Percentiles rank a stretch among this genome's conserved stretches.
Conservation (phyloP, 2,113 vertebrate species). For the Chamaea fasciata region DNA sequence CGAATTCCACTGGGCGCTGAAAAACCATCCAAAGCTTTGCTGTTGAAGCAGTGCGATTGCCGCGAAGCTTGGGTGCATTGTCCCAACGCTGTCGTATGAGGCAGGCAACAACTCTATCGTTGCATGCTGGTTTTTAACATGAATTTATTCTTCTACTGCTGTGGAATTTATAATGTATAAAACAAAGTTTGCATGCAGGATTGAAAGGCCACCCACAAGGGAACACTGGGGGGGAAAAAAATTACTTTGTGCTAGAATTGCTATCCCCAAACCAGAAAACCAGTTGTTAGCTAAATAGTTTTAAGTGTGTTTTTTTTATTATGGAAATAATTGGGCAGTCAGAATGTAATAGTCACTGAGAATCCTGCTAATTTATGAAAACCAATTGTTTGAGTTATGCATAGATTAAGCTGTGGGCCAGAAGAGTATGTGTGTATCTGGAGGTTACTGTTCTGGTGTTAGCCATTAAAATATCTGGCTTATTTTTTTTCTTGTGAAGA, state of each 20-base stretch:
- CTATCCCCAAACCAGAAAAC: neutral
- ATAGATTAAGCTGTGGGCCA: neutral
- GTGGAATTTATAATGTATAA: neutral
- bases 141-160: neutral
- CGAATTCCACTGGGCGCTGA: fast-evolving
- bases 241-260: neutral
- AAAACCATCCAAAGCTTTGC: neutral
- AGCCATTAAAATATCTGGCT: neutral
- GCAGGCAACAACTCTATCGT: neutral
- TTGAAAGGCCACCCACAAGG: neutral
- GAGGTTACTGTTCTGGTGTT: neutral
- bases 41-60: neutral
- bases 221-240: neutral
- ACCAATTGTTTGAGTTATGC: neutral
- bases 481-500: neutral
- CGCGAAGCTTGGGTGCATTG: neutral
- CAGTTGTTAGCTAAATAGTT: neutral
- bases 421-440: neutral
- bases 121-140: neutral
- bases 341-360: neutral
- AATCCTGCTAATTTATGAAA: neutral
- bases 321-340: neutral
- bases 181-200: neutral
- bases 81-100: neutral
- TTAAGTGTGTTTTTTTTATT: neutral